These are phyloP conservation scores for Brachionus manjavacas DNA, from an alignment of 1,140 invertebrate species.

Conservation along the genomic window DNA sequence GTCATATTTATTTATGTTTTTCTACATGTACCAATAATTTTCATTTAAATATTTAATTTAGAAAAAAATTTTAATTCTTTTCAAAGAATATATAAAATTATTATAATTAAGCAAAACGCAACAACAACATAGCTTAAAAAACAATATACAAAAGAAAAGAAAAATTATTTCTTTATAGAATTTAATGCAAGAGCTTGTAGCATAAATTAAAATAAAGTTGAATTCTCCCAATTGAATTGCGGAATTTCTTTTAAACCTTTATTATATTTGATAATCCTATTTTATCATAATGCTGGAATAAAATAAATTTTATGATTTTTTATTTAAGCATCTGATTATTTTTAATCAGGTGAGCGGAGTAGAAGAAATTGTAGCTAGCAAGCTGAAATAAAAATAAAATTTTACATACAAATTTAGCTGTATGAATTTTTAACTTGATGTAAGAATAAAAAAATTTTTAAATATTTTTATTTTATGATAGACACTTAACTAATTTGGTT, in stretches of 20 bases:
- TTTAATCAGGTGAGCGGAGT: background rate
- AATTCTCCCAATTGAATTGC: background rate
- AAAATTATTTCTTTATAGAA: background rate
- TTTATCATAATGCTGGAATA: background rate
- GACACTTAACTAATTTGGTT: background rate
- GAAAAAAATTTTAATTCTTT: background rate
- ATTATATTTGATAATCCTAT: background rate
- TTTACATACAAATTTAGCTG: constrained; percentile 16
- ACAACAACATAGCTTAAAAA: background rate
- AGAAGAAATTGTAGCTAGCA: background rate
- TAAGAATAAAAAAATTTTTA: background rate
- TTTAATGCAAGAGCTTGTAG: background rate
- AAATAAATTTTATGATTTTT: background rate
- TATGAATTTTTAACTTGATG: background rate
- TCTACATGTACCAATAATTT: background rate
- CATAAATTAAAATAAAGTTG: constrained; percentile 24
- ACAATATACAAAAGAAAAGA: background rate
- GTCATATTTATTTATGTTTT: background rate
- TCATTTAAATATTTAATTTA: background rate
- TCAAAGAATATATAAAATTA: background rate
- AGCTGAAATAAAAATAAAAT: background rate
- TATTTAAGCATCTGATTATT: background rate
- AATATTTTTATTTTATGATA: constrained; percentile 25
- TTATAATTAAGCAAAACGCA: background rate
- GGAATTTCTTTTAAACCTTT: background rate